A percentile compares a stretch with the other conserved stretches of the same genome.
phyloP scores from a whole-genome alignment of 2,113 vertebrate genomes.

The Irena cyanogastra region DNA sequence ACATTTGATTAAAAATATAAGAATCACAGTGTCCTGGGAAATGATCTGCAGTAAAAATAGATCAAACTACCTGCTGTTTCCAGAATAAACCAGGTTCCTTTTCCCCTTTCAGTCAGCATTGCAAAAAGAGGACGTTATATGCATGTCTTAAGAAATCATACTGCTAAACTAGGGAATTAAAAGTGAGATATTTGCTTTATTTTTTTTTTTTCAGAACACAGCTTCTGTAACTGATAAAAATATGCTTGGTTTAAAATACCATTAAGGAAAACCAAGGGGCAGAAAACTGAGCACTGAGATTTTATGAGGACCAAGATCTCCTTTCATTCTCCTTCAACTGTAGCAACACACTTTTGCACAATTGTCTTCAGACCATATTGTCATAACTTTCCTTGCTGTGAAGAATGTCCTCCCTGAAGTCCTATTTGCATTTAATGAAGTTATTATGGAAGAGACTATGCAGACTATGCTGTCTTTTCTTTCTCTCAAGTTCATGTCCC shows the following conservation, averaged over 20 bases:
- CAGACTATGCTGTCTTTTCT: neutral
- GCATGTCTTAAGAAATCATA: slow-evolving; percentile 43
- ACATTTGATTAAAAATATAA: slow-evolving; percentile 78
- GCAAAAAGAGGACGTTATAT: slow-evolving; percentile 46
- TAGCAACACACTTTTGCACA: neutral
- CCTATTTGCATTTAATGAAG: neutral
- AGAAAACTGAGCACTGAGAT: slow-evolving; percentile 16
- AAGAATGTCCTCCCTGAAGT: neutral
- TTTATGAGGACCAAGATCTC: neutral
- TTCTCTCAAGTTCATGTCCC: neutral
- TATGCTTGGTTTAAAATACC: slow-evolving; percentile 14
- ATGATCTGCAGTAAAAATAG: slow-evolving; percentile 75
- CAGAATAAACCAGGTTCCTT: slow-evolving; percentile 61
- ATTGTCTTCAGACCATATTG: neutral
- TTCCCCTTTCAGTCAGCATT: slow-evolving; percentile 53
- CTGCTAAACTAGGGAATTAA: slow-evolving; percentile 45
- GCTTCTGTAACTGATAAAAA: slow-evolving; percentile 39
- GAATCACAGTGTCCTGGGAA: slow-evolving; percentile 69
- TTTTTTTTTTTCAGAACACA: neutral
- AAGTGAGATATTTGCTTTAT: slow-evolving; percentile 5
- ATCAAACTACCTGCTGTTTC: slow-evolving; percentile 68
- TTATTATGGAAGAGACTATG: neutral
- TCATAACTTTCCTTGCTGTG: neutral
- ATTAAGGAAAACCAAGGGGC: slow-evolving; percentile 8
- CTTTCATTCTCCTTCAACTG: neutral